Conservation (phyloP, 1,140 invertebrate genomes). For the Probaryconus sp. region DNA sequence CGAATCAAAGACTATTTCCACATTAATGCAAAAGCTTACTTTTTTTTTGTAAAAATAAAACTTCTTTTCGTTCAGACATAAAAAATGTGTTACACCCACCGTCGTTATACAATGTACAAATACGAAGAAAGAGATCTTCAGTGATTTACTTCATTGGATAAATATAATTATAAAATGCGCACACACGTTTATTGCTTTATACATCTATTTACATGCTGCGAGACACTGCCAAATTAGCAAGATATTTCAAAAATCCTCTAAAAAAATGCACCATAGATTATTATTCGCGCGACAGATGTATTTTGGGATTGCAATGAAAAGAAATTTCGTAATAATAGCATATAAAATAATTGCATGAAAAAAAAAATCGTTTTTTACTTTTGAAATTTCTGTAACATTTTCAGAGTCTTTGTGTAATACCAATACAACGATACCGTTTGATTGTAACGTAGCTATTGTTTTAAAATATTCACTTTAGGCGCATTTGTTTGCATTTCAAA, state of each 20-base stretch:
- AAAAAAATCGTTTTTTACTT: conserved; percentile 10
- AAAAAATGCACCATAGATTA: conserved; percentile 24
- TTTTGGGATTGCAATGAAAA: conserved; percentile 39
- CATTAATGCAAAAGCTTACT: too few species aligned
- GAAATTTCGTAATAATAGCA: conserved; percentile 52
- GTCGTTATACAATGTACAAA: conserved; percentile 3
- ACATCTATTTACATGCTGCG: conserved; percentile 69
- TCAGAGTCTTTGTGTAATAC: conserved; percentile 36
- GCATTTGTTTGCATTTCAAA: neutral
- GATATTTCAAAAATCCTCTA: conserved; percentile 25
- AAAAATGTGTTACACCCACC: conserved; percentile 19
- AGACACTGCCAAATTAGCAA: conserved; percentile 51
- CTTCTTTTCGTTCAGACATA: neutral
- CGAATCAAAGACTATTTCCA: too few species aligned
- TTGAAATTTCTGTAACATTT: conserved; percentile 41
- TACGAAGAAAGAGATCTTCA: conserved; percentile 48
- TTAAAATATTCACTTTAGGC: neutral
- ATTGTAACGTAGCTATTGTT: conserved; percentile 41
- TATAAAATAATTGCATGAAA: conserved; percentile 38
- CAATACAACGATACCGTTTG: conserved; percentile 45
- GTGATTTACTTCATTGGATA: conserved; percentile 25
- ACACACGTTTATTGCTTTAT: conserved; percentile 71
- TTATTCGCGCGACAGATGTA: conserved; percentile 16
- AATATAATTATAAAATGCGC: conserved; percentile 61
- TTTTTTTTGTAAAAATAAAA: neutral